Base-by-base conservation (phyloP, 2,113 vertebrate species). In the Rhombomys opimus region DNA sequence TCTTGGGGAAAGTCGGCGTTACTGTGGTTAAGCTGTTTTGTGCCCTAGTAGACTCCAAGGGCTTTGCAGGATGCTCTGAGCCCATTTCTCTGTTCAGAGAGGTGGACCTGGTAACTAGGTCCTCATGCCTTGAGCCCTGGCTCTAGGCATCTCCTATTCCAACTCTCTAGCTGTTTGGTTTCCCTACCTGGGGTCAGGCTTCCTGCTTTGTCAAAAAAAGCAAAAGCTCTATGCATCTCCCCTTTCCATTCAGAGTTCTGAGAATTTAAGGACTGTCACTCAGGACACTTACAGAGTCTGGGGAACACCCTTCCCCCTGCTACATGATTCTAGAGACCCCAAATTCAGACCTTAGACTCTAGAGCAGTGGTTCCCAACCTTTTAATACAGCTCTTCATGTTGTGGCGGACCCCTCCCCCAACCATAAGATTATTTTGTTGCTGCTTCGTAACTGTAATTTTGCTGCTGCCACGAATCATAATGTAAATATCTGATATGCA, bases 1-100 rank as follows among this genome's bases (percentile, higher is more conserved):
- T 46, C 38, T 50, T 11, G 7, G 68, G 5, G 54, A 12, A 27
- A 15, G 1, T 15, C 70, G 0, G 3, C 15, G 1, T 96, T 94
- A 82, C 97, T 77, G 63, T 78, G 54, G 94, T 41, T 61, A 23
- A 25, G 15, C 35, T 96, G 9, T 20, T 38, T 63, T 91, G 68
- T 72, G 73, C 20, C 41, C 91, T 95, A 68, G 91, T 23, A 91
- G 93, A 65, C 46, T 54, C n/a, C 4, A 4, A 25, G 30, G 25
- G 89, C 23, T 65, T 95, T 93, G 38, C 7, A 59, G 30, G 2
- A 1, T 77, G 2, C 1, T 57, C 1, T 14, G 0, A 22, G 0
- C 17, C 77, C 0, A 0, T 6, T 11, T 46, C 54, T 78, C 35
- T 18, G 35, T 46, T 52, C 15, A 15, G 35, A 65, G 63, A 87